Percentiles rank a stretch among this genome's conserved stretches.
Evolutionary conservation across 2,797 vertebrate genomes (phyloP).

Genomic region (Chelonia mydas): DNA sequence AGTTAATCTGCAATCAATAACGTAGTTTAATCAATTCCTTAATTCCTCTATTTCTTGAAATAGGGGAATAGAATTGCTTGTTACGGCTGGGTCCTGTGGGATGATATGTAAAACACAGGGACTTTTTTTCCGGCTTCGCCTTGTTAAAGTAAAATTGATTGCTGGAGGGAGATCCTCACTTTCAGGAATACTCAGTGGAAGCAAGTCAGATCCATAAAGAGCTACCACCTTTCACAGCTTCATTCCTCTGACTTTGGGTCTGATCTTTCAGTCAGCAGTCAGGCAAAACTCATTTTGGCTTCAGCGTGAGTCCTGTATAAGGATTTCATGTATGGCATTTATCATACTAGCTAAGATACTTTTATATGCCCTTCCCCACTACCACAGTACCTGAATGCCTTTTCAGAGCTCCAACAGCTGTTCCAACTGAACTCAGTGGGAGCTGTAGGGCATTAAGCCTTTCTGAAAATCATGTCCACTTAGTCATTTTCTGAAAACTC

Average conservation of each 20-base stretch:
- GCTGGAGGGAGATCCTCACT: background rate
- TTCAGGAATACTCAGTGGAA: background rate
- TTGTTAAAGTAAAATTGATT: background rate
- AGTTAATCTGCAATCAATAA: conserved; percentile 42
- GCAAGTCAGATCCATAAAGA: background rate
- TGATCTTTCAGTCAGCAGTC: conserved; percentile 1
- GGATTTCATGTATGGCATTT: background rate
- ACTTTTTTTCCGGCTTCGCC: background rate
- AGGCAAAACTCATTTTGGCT: background rate
- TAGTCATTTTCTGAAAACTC: background rate
- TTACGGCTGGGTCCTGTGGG: background rate
- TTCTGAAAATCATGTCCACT: background rate
- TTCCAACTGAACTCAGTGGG: conserved; percentile 37
- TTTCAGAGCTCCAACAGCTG: conserved; percentile 25
- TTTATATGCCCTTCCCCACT: background rate
- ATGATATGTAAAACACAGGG: background rate
- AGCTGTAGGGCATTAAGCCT: background rate
- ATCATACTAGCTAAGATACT: too few relatives aligned
- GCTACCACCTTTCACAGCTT: background rate
- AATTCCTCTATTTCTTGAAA: conserved; percentile 40
- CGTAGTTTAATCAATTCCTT: conserved; percentile 35
- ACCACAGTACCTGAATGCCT: background rate
- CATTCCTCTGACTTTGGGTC: background rate
- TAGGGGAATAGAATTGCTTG: background rate
- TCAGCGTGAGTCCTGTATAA: background rate